Evolutionary conservation across 2,888 invertebrate species (phyloP), one percentile per base, ranked within the genome.

Genomic region (Xylocampa areola): DNA sequence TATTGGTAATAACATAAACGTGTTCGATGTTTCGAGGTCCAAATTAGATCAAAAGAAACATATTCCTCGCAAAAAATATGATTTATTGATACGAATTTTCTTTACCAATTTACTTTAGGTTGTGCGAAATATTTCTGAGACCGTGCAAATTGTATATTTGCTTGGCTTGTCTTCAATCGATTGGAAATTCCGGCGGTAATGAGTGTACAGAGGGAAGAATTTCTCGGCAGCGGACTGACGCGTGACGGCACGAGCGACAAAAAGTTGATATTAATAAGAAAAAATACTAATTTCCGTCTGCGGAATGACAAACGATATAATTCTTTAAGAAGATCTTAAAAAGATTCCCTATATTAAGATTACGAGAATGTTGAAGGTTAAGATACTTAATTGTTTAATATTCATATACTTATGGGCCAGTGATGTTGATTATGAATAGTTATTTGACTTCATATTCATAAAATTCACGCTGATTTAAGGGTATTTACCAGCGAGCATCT

Each of bases 141-240:
- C 53, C 62, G 61, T 66, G 71, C 54, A 52, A 70, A 79, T 78
- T 77, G 76, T 75, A 73, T 75, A 79, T 77, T 79, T 80, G 68
- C 76, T 62, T 73, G 74, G 68, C 58, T 80, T 78, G 76, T 71
- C 73, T 81, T 81, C 80, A 80, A 83, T 82, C 77, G 77, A 79
- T 83, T 80, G 84, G 79, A 82, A 84, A 81, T 77, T 76, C 63
- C 71, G 71, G 70, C 69, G 75, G 74, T 81, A 81, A 84, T 82
- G 79, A 82, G 69, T 75, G 63, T 51, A 59, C 48, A 59, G 50
- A 67, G 62, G 64, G 69, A 69, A 64, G 36, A 51, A 68, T 73
- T 77, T 74, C 68, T 72, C 60, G 67, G 52, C 58, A 52, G 54
- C 63, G 53, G 68, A 68, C 74, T 74, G 73, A 66, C 66, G 68